These are phyloP conservation scores for Romanogobio albipinnatus DNA, from an alignment of 2,113 vertebrate genomes.

Conservation along the genomic window DNA sequence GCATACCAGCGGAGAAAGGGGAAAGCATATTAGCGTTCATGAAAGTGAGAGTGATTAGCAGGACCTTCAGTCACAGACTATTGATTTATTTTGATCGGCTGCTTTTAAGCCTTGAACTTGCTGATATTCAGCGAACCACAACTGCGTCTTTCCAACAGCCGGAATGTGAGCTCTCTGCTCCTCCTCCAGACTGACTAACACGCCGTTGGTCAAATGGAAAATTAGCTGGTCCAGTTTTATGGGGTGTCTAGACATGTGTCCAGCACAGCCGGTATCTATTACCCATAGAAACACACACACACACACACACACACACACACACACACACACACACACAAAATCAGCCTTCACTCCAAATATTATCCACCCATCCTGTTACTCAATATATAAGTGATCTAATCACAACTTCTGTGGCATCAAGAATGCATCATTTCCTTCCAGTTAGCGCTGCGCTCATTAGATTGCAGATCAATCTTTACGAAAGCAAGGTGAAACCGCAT, in stretches of 20 bases:
- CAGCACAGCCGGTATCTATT: conserved; percentile 31
- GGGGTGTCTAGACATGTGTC: conserved; percentile 57
- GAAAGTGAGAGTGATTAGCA: neutral
- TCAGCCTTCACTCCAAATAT: neutral
- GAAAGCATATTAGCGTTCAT: neutral
- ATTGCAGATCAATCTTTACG: neutral
- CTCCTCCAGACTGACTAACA: conserved; percentile 26
- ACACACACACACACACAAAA: neutral
- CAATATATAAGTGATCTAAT: neutral
- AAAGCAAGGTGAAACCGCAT: conserved; percentile 16
- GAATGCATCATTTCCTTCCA: neutral
- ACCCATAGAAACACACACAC: neutral
- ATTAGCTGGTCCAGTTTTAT: conserved; percentile 62
- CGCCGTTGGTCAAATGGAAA: conserved; percentile 56
- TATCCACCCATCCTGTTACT: neutral
- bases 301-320: neutral
- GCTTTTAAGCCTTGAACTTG: neutral
- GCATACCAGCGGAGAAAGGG: neutral
- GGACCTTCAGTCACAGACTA: neutral
- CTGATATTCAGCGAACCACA: neutral
- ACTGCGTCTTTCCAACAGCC: neutral
- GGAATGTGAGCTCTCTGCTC: conserved; percentile 13
- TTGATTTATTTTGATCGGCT: neutral
- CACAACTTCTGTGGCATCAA: neutral
- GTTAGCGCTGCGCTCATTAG: neutral